These are phyloP conservation scores for Mythimna lalbum DNA, from an alignment of 2,888 invertebrate genomes.

Conservation along the genomic window DNA sequence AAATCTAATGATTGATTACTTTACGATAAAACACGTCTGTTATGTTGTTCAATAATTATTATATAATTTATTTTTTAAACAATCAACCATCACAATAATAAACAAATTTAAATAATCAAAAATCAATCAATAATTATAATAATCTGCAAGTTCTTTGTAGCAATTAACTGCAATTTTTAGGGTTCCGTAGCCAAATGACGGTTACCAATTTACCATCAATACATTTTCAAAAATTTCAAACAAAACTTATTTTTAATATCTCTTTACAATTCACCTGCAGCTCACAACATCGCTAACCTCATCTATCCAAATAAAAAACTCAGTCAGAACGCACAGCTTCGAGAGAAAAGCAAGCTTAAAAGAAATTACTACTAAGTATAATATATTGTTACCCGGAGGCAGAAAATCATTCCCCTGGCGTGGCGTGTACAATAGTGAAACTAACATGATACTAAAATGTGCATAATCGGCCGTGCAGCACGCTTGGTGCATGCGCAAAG, in stretches of 20 bases:
- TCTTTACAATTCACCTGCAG: conserved; percentile 16
- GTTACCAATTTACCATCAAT: background rate
- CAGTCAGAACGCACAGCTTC: conserved; percentile 44
- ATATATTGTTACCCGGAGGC: background rate
- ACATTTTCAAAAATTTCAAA: background rate
- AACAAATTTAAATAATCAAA: background rate
- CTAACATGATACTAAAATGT: background rate
- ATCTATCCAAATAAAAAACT: conserved; percentile 36
- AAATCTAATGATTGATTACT: conserved; percentile 3
- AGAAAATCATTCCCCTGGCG: background rate
- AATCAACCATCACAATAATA: background rate
- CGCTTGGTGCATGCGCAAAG: too few species aligned
- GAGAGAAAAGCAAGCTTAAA: conserved; percentile 28
- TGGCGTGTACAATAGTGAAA: background rate
- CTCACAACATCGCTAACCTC: conserved; percentile 56
- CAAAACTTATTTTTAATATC: background rate
- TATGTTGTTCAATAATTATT: background rate
- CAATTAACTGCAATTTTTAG: background rate
- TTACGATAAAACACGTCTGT: background rate
- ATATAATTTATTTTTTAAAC: conserved; percentile 5
- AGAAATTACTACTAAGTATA: background rate
- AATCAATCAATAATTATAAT: background rate
- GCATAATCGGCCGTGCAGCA: background rate
- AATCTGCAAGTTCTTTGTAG: background rate
- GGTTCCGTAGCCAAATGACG: background rate